Percentiles rank a stretch among this genome's conserved stretches.
These are phyloP conservation scores for Chaenocephalus aceratus DNA, from an alignment of 2,113 vertebrate species.

Conservation along the genomic window DNA sequence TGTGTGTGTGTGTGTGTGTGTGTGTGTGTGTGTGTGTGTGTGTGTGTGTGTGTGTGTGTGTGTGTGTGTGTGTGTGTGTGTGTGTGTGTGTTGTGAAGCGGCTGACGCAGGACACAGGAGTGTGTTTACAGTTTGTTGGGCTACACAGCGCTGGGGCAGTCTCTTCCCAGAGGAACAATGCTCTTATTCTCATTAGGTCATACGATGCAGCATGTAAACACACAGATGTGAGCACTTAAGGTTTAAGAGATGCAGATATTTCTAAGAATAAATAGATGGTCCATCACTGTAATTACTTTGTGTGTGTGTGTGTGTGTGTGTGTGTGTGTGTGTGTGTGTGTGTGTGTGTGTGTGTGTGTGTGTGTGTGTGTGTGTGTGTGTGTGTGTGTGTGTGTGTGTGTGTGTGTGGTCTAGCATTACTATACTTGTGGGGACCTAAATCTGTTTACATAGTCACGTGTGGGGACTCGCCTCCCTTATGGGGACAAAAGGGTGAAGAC, in stretches of 20 bases:
- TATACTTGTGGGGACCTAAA: too few relatives aligned
- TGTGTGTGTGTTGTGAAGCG: conserved; percentile 42
- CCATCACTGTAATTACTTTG: conserved; percentile 58
- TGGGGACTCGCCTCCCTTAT: too few relatives aligned
- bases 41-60: conserved; percentile 42
- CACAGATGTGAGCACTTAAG: conserved; percentile 74
- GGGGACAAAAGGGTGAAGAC: too few relatives aligned
- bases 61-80: conserved; percentile 30
- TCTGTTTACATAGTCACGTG: too few relatives aligned
- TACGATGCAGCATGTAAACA: conserved; percentile 71
- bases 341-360: conserved; percentile 32
- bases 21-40: conserved; percentile 36
- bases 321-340: conserved; percentile 48
- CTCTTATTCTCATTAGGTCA: conserved; percentile 75
- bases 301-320: conserved; percentile 36
- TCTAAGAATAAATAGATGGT: conserved; percentile 72
- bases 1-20: conserved; percentile 36
- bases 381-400: conserved; percentile 45
- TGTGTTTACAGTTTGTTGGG: conserved; percentile 77
- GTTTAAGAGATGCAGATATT: conserved; percentile 67
- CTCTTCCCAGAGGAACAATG: conserved; percentile 78
- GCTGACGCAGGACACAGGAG: conserved; percentile 63
- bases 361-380: conserved; percentile 19
- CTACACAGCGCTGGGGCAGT: conserved; percentile 59
- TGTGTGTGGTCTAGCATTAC: too few relatives aligned